Evolutionary conservation across 1,140 invertebrate genomes (phyloP).

Genomic region (Drosophila baimaii): DNA sequence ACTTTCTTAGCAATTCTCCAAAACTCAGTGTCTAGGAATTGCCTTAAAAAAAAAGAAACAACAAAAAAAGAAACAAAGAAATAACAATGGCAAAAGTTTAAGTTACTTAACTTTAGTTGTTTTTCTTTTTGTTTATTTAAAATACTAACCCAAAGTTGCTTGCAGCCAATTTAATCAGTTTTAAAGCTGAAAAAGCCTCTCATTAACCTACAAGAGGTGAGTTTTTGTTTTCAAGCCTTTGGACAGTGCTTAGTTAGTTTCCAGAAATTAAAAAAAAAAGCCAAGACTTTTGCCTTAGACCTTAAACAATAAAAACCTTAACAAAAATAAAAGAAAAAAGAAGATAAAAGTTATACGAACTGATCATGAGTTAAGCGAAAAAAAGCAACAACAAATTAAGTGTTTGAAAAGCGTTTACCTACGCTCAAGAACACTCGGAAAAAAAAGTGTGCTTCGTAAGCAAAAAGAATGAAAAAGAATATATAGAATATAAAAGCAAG

Average conservation of each 20-base stretch:
- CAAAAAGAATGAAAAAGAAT: conserved; percentile 17
- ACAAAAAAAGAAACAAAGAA: neutral
- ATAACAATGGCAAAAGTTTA: neutral
- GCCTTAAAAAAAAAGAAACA: neutral
- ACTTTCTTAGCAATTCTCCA: neutral
- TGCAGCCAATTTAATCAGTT: conserved; percentile 44
- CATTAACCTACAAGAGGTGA: conserved; percentile 44
- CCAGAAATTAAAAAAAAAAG: too few relatives aligned
- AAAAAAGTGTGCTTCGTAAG: neutral
- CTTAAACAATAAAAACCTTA: conserved; percentile 4
- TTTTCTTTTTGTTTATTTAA: conserved; percentile 4
- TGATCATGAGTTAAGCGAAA: conserved; percentile 5
- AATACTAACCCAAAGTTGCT: conserved; percentile 34
- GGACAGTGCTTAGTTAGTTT: conserved; percentile 3
- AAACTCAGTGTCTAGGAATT: conserved; percentile 35
- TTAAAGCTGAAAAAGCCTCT: conserved; percentile 37
- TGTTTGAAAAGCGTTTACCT: too few relatives aligned
- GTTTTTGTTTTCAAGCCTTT: conserved; percentile 31
- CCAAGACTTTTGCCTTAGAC: conserved; percentile 7
- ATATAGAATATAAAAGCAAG: conserved; percentile 26
- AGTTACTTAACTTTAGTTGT: conserved; percentile 20
- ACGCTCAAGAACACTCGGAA: neutral
- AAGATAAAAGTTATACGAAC: conserved; percentile 11
- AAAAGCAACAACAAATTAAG: conserved; percentile 6
- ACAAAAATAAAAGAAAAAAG: neutral